Base-by-base conservation (phyloP, 2,888 invertebrate genomes). In the Tenthredo mesomela region DNA sequence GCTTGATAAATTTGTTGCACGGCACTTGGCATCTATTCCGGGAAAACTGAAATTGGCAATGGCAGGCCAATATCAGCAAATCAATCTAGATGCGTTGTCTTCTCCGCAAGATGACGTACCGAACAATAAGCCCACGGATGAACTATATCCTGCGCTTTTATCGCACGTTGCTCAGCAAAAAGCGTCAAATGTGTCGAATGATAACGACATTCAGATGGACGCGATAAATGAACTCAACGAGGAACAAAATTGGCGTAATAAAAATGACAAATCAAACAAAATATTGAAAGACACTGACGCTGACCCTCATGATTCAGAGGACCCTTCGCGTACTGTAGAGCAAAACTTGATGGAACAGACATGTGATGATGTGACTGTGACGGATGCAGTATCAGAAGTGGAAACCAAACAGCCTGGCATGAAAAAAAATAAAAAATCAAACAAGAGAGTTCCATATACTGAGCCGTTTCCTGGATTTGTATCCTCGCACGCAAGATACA, bases 231-330 rank as follows among this genome's bases (percentile, higher is more conserved):
- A 78, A 78, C 37, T 78, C 9, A 78, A 54, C 6, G 78, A 78
- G 37, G 58, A 78, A 80, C 61, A 80, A 61, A 80, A 80, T 80
- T 80, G 61, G 80, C 58, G 80, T 5, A 80, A 80, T 37, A 80
- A 80, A 80, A 80, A 80, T 40, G 80, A 80, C 40, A 80, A 40
- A 40, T 58, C 61, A 4, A 33, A 10, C 21, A 80, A 80, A 80
- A 58, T 12, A 61, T 40, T 61, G 2, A 80, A 33, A 33, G 4
- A 33, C 33, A 33, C 33, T 4, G 33, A 33, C 33, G 33, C 33
- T 33, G 33, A 33, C 33, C 33, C 4, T 33, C 33, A 4, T 33
- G 33, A 33, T 4, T 33, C 33, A 80, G 37, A 54, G 29, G 54
- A 77, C 37, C 37, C 21, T 80, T 21, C 61, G 61, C n/a, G 18